phyloP scores from a whole-genome alignment of 1,140 invertebrate genomes.

The Brachionus koreanus region DNA sequence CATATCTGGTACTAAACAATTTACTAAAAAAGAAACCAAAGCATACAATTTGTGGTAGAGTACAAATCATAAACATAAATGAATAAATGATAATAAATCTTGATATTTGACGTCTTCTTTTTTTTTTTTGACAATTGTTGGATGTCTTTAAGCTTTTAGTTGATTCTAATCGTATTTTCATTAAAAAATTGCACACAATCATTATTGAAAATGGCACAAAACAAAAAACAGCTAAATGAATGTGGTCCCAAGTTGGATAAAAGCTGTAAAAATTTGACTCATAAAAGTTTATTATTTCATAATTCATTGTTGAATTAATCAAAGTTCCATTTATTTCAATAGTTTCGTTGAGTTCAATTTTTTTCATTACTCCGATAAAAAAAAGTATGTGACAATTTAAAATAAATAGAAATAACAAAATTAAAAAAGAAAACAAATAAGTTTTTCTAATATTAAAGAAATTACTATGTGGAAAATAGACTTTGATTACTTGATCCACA shows the following conservation, averaged over 20 bases:
- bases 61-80: neutral
- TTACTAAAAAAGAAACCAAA: constrained; percentile 21
- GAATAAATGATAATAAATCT: constrained; percentile 10
- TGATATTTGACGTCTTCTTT: neutral
- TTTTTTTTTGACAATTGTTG: neutral
- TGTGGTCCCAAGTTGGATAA: constrained; percentile 26
- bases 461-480: neutral
- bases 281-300: neutral
- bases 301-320: neutral
- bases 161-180: neutral
- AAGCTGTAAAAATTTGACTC: neutral
- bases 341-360: neutral
- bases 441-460: neutral
- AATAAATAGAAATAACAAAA: neutral
- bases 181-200: constrained; percentile 24
- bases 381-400: neutral
- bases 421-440: neutral
- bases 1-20: neutral
- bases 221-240: constrained; percentile 5
- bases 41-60: neutral
- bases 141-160: neutral
- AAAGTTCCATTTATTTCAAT: neutral
- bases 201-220: constrained; percentile 1
- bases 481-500: neutral
- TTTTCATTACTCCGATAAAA: neutral